Evolutionary conservation across 2,888 invertebrate species (phyloP).

Genomic region (Eupsilia transversa): DNA sequence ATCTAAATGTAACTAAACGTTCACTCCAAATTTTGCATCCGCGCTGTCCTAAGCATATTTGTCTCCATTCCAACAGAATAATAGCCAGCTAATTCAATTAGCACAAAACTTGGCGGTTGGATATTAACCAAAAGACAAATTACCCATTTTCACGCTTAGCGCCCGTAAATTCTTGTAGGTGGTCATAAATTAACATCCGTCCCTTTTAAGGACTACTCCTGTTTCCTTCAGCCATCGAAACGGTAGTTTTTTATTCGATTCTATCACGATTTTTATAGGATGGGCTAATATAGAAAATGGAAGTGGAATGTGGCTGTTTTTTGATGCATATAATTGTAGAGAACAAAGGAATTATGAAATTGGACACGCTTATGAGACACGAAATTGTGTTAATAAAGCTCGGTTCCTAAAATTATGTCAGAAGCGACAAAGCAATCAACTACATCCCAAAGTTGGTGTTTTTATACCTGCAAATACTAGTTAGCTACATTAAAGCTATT

Average conservation of each 20-base stretch:
- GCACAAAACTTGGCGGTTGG: constrained; percentile 75
- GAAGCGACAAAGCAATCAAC: background rate
- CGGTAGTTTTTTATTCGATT: constrained; percentile 56
- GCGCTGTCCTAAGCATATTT: constrained; percentile 55
- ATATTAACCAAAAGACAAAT: constrained; percentile 86
- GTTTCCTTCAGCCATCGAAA: constrained; percentile 50
- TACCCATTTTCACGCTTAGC: constrained; percentile 82
- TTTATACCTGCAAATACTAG: background rate
- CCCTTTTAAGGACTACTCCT: constrained; percentile 64
- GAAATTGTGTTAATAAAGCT: background rate
- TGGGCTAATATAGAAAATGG: constrained; percentile 43
- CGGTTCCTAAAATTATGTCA: background rate
- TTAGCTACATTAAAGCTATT: background rate
- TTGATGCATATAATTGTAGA: background rate
- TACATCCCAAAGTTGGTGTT: background rate
- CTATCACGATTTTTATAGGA: constrained; percentile 61
- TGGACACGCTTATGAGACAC: background rate
- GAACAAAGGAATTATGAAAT: constrained; percentile 21
- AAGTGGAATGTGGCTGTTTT: constrained; percentile 1
- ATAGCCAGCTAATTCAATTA: constrained; percentile 83
- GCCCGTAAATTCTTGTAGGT: constrained; percentile 81
- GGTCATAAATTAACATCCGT: constrained; percentile 76
- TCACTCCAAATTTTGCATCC: constrained; percentile 14
- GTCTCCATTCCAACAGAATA: constrained; percentile 67
- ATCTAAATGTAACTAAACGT: background rate